These are phyloP conservation scores for Pyrocephalus nanus DNA, from an alignment of 2,797 vertebrate genomes.

Conservation along the genomic window DNA sequence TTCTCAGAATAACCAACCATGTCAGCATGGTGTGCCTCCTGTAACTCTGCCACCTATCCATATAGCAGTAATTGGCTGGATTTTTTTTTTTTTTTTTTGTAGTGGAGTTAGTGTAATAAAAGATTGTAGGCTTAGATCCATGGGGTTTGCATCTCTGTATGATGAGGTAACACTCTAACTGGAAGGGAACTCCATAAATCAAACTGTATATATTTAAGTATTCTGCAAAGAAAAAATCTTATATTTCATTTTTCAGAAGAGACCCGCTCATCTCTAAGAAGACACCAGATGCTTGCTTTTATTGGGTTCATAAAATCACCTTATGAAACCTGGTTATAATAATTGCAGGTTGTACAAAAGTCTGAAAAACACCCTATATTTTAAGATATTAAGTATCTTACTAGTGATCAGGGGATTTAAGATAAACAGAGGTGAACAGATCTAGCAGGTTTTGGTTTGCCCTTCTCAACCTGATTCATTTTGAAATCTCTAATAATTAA, in stretches of 20 bases:
- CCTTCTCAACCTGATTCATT: not conserved
- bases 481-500: not conserved
- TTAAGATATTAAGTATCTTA: not conserved
- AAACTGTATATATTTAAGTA: not conserved
- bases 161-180: not conserved
- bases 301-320: not conserved
- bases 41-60: not conserved
- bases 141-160: not conserved
- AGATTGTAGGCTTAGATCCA: not conserved
- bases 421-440: not conserved
- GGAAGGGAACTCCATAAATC: not conserved
- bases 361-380: not conserved
- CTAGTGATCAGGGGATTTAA: not conserved
- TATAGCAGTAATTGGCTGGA: not conserved
- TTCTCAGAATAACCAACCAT: not conserved
- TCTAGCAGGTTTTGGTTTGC: not conserved
- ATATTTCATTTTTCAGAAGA: too few relatives aligned
- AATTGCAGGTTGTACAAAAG: not conserved
- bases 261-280: not conserved
- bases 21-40: not conserved
- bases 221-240: not conserved
- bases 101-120: not conserved
- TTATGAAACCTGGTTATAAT: not conserved
- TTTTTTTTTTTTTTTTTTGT: not conserved
- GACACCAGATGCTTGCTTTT: slow-evolving; percentile 13